phyloP scores from a whole-genome alignment of 2,797 vertebrate species.

The Clarias platycephalus region DNA sequence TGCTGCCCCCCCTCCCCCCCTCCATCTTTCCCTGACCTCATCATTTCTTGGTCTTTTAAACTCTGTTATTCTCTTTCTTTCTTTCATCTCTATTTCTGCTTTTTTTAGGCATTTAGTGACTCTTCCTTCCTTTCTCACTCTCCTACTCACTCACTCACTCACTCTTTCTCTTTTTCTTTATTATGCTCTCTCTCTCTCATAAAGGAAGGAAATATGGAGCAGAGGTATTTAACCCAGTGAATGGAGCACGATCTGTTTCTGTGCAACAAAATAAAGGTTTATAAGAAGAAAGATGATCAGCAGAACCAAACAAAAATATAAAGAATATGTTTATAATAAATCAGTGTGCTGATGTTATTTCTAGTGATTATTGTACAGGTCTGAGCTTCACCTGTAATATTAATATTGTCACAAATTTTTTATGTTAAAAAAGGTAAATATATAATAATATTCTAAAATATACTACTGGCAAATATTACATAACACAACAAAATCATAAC shows the following conservation, averaged over 20 bases:
- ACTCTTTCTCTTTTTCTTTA: no score
- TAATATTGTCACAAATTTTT: no score
- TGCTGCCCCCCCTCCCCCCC: no score
- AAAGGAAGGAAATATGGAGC: not conserved
- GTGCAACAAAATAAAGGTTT: not conserved
- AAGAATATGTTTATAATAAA: not conserved
- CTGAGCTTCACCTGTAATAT: no score
- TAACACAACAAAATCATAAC: not conserved
- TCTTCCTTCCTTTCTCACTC: no score
- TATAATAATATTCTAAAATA: not conserved
- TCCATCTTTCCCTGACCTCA: no score
- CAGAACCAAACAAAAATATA: not conserved
- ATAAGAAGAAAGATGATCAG: not conserved
- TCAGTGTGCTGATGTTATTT: not conserved
- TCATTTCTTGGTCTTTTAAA: no score
- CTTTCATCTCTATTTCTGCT: no score
- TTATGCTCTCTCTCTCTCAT: not conserved
- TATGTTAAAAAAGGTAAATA: no score
- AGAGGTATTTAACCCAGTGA: not conserved
- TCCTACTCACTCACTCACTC: no score
- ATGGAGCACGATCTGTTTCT: not conserved
- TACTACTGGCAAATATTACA: not conserved
- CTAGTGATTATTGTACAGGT: not conserved
- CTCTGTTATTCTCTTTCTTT: no score
- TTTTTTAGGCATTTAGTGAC: no score